These are phyloP conservation scores for Porphyrio hochstetteri DNA, from an alignment of 2,113 vertebrate species.

Conservation along the genomic window DNA sequence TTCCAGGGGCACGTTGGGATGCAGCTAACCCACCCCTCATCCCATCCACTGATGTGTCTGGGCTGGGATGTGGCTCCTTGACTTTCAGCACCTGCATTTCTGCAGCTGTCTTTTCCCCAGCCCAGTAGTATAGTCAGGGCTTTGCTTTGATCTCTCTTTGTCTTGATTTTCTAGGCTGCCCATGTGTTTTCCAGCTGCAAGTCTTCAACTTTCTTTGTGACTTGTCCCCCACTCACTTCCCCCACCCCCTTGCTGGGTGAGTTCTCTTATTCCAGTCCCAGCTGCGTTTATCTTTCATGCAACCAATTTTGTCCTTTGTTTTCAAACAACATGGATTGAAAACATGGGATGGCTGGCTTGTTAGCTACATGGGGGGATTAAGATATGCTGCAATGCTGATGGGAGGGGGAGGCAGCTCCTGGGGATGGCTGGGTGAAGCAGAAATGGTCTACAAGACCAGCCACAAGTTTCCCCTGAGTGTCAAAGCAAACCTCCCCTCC, in stretches of 20 bases:
- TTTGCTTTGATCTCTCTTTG: not conserved
- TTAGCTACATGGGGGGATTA: accelerated
- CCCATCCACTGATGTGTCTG: not conserved
- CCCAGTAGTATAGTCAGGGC: not conserved
- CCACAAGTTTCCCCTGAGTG: not conserved
- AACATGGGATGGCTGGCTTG: not conserved
- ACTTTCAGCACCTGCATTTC: not conserved
- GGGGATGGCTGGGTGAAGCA: not conserved
- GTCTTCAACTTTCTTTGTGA: not conserved
- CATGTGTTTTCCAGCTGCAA: conserved; percentile 30
- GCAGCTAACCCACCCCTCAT: not conserved
- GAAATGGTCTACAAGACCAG: not conserved
- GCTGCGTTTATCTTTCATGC: not conserved
- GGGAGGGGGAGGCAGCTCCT: not conserved
- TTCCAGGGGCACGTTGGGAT: not conserved
- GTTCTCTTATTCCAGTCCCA: not conserved
- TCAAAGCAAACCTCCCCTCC: not conserved
- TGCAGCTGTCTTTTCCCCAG: not conserved
- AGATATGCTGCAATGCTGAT: not conserved
- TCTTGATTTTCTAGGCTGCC: not conserved
- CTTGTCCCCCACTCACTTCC: not conserved
- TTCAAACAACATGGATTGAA: not conserved
- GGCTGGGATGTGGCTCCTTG: not conserved
- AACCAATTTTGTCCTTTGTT: not conserved
- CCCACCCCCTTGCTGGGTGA: not conserved